Percentiles rank a stretch among this genome's conserved stretches.
phyloP scores from a whole-genome alignment of 2,888 invertebrate species.

The Caenorhabditis doughertyi region DNA sequence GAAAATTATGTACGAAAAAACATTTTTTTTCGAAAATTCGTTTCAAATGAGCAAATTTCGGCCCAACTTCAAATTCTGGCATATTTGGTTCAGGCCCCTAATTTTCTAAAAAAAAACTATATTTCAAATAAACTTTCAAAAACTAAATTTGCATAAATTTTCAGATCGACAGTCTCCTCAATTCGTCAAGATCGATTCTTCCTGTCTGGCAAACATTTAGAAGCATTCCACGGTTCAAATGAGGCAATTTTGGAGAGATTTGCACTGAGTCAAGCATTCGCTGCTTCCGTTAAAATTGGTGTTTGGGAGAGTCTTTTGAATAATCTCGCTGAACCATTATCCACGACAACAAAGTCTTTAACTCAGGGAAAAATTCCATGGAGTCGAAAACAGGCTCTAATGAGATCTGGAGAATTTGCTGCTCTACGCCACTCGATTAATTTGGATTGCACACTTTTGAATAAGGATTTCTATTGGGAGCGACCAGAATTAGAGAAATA shows the following conservation, averaged over 20 bases:
- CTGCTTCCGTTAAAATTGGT: slow-evolving; percentile 93
- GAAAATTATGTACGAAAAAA: too few species aligned
- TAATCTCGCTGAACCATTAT: slow-evolving; percentile 90
- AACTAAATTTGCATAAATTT: slow-evolving; percentile 1
- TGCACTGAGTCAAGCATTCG: slow-evolving; percentile 95
- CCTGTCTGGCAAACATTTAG: slow-evolving; percentile 60
- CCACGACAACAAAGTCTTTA: slow-evolving; percentile 84
- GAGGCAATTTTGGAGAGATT: slow-evolving; percentile 89
- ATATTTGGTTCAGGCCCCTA: too few species aligned
- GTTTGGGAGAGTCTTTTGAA: slow-evolving; percentile 94
- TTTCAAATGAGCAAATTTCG: too few species aligned
- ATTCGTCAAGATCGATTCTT: slow-evolving; percentile 68
- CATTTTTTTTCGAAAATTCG: too few species aligned
- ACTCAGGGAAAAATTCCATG: slow-evolving; percentile 77
- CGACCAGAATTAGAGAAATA: slow-evolving; percentile 91
- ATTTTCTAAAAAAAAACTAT: too few species aligned
- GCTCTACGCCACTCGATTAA: slow-evolving; percentile 88
- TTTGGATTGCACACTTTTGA: slow-evolving; percentile 93
- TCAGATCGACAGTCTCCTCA: slow-evolving; percentile 40
- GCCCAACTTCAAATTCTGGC: too few species aligned
- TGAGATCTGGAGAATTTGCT: slow-evolving; percentile 78
- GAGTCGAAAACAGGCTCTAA: slow-evolving; percentile 75
- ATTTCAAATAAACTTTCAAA: too few species aligned
- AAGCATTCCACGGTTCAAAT: slow-evolving; percentile 44
- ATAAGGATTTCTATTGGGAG: slow-evolving; percentile 99